Evolutionary conservation across 2,888 invertebrate species (phyloP), one percentile per base, ranked within the genome.

Genomic region (Acleris laterana): DNA sequence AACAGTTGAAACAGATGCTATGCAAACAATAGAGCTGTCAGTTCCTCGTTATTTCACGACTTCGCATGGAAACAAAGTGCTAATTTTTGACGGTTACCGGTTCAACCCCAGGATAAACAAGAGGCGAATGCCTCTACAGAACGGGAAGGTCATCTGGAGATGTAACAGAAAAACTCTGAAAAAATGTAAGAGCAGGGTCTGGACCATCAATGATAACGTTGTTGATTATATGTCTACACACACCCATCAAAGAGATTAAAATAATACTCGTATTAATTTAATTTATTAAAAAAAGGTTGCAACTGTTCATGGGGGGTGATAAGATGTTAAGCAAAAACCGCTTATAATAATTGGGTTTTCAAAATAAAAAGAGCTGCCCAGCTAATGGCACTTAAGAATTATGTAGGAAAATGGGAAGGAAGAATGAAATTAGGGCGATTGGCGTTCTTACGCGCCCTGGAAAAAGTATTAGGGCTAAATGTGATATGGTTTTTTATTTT

Each of bases 91-190:
- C 17, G 28, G 52, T 7, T 28, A 52, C 11, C 28, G 52, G 5
- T 28, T 52, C 32, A 28, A 52, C 52, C n/a, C 46, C 46, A 46
- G 46, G 17, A 46, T 46, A 6, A 46, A n/a, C 7, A 46, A 46
- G 46, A 46, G 17, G 17, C 46, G 46, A 17, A 46, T 46, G 17
- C 46, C n/a, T 9, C 52, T 28, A 2, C 32, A 25, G n/a, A 52
- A 52, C 1, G 46, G 16, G 7, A 46, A 46, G 17, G 46, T 46
- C 2, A 46, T 46, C 46, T 46, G 46, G 46, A 46, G 46, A 46
- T 46, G 46, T 7, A n/a, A 13, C 16, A 16, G 46, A 17, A 46
- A 46, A 5, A 7, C 46, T n/a, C 46, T 46, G 46, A 52, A 28
- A 17, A 5, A 25, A 5, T 52, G n/a, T 17, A 52, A 28, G 17